Conservation (phyloP, 2,888 invertebrate species). For the Macrophya alboannulata region DNA sequence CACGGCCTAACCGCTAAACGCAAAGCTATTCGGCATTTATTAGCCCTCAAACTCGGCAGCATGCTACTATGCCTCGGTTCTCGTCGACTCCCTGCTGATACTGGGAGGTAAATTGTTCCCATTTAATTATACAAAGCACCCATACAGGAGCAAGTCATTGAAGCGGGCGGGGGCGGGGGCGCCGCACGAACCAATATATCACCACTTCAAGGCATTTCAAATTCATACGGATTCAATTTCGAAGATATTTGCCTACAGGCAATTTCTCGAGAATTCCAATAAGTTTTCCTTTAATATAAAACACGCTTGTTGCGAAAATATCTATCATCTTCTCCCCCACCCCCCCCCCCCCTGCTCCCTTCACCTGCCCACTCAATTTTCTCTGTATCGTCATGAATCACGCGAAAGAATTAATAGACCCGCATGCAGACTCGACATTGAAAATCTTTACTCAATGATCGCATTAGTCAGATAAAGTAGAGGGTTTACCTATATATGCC, state of each 20-base stretch:
- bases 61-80: conserved; percentile 41
- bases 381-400: not conserved
- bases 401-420: not conserved
- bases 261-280: conserved; percentile 55
- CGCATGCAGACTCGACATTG: not conserved
- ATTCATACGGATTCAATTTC: conserved; percentile 53
- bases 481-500: not conserved
- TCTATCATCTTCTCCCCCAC: not conserved
- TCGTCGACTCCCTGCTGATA: conserved; percentile 47
- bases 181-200: conserved; percentile 47
- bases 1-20: conserved; percentile 44
- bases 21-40: conserved; percentile 54
- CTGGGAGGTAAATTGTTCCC: conserved; percentile 53
- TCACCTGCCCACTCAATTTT: not conserved
- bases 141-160: conserved; percentile 41
- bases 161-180: conserved; percentile 7
- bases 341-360: not conserved
- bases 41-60: conserved; percentile 50
- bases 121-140: conserved; percentile 56
- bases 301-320: conserved; percentile 48
- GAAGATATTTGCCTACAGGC: conserved; percentile 50
- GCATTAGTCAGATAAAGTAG: conserved; percentile 7
- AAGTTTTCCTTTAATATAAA: conserved; percentile 50
- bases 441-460: not conserved
- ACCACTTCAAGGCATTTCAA: conserved; percentile 52